Evolutionary conservation across 2,113 vertebrate genomes (phyloP), one percentile per base, ranked within the genome.

Genomic region (Macquaria ambigua): DNA sequence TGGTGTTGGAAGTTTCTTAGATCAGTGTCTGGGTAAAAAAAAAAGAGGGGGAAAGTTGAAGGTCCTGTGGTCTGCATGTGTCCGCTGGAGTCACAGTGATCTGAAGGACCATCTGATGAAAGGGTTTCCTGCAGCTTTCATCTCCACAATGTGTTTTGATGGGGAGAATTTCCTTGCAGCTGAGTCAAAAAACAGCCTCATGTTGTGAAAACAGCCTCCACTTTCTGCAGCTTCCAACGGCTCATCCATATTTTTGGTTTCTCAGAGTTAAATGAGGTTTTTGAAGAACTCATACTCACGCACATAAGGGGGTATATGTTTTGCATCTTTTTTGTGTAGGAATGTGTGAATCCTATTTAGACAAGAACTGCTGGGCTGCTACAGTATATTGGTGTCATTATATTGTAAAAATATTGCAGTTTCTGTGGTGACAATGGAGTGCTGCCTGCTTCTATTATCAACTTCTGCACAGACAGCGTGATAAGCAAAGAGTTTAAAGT

Each of bases 81-180:
- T 93, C 73, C 16, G 39, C 37, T 25, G 15, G 74, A 87, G 75
- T 81, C 58, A 16, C 43, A n/a, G 62, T 31, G 79, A 81, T 82
- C 48, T 73, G 46, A 55, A 41, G 71, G 28, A 82, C 37, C 67
- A 46, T 83, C 58, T 79, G 82, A 92, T 87, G 77, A 90, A 89
- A 70, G 82, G 39, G 39, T 69, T 87, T 79, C 75, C 78, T 81
- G 59, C 37, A 14, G 74, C 82, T 91, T 89, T 90, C 72, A 83
- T 92, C 87, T 86, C 67, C 25, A 8, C 64, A 23, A 20, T 71
- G 76, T 16, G 28, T 78, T 84, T 81, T 53, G 79, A 88, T 70
- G 46, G 67, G 6, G 43, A 77, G 74, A 74, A 68, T 86, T 87
- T 89, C 87, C 82, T 74, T 2, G 23, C 66, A 59, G 64, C 64